Percentiles rank a stretch among this genome's conserved stretches.
phyloP scores from a whole-genome alignment of 2,888 invertebrate species.

The Harpalus rubripes region DNA sequence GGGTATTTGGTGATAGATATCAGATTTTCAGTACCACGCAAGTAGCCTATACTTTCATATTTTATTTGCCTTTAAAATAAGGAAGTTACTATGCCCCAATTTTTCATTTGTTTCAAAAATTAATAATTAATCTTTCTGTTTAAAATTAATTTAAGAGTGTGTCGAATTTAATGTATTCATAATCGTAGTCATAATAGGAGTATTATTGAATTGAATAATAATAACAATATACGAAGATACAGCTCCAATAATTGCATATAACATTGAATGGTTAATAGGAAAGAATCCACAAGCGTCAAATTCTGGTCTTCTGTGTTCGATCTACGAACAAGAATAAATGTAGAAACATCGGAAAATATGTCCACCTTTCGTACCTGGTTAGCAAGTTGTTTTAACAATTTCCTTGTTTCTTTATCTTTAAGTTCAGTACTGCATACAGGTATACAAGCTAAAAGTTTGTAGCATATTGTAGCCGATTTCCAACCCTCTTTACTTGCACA shows the following conservation, averaged over 20 bases:
- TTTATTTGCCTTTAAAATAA: too few species aligned
- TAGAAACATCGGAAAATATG: constrained; percentile 7
- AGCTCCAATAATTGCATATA: constrained; percentile 71
- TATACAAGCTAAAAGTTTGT: constrained; percentile 69
- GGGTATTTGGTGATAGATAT: too few species aligned
- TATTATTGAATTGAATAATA: constrained; percentile 70
- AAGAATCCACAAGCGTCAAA: constrained; percentile 72
- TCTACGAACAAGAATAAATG: constrained; percentile 63
- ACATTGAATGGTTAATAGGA: constrained; percentile 69
- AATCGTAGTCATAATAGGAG: constrained; percentile 35
- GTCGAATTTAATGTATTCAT: background rate
- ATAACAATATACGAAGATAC: constrained; percentile 72
- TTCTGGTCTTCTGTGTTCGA: constrained; percentile 68
- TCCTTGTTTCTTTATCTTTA: constrained; percentile 64
- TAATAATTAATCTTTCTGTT: too few species aligned
- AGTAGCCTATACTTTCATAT: too few species aligned
- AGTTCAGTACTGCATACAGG: constrained; percentile 58
- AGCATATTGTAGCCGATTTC: constrained; percentile 69
- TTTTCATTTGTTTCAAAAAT: too few species aligned
- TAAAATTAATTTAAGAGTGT: background rate
- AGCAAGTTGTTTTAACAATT: constrained; percentile 67
- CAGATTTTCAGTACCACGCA: too few species aligned
- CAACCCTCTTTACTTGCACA: constrained; percentile 69
- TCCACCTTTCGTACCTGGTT: constrained; percentile 62
- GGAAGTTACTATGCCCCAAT: too few species aligned